Base-by-base conservation (phyloP, 2,113 vertebrate species). In the Calonectris borealis region DNA sequence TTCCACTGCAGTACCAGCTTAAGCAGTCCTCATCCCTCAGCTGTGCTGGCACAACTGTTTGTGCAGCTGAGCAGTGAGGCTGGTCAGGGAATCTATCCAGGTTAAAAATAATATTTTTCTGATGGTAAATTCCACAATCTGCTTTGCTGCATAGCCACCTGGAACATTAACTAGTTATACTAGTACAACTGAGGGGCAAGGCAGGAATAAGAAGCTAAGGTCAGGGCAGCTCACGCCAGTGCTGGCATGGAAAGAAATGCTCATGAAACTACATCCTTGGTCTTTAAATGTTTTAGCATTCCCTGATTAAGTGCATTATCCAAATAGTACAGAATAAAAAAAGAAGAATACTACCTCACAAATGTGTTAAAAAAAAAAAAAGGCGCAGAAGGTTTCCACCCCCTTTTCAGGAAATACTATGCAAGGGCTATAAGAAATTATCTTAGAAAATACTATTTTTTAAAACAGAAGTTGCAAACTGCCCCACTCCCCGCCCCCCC, bases 71-170 rank as follows among this genome's bases (percentile, higher is more conserved):
- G 84, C 89, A 93, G 51, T 34, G 80, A 96, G 93, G 84, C 93
- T 13, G 0, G 80, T 78, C 48, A 89, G 93, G 94, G 94, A 97
- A 96, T 96, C 1, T 4, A 94, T 96, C 93, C 93, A 95, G 65
- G 91, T 96, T 96, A 97, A 96, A 97, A 97, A 97, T 94, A 97
- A 97, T 96, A 96, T 96, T 96, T 96, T 97, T 96, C 93, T 97
- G 91, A 96, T 95, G 86, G 91, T 91, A 96, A 97, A 97, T 97
- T 95, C 94, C 69, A 89, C 95, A 96, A 87, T 70, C 86, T 86
- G 80, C 91, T 89, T 71, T 94, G 83, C 93, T 89, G 86, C 73
- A 86, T 29, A 82, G 91, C 91, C 96, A 97, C 95, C 95, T 97
- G 96, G 89, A 95, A 91, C 81, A 70, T 75, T 93, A 95, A 94